Conservation (phyloP, 1,140 invertebrate genomes). For the Euura lappo region DNA sequence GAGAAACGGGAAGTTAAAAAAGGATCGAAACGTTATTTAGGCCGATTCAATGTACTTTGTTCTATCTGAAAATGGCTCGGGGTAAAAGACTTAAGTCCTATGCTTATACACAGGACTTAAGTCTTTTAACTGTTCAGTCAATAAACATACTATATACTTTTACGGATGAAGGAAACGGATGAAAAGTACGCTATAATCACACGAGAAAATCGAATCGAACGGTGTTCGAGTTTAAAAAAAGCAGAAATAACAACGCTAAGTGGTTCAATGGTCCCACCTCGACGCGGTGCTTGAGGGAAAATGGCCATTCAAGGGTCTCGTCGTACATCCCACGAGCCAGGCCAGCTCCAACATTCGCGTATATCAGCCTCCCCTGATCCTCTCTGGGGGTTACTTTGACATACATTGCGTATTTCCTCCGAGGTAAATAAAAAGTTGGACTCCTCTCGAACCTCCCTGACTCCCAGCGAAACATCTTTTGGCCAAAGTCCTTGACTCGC, state of each 20-base stretch:
- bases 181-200: no score
- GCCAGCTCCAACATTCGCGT: conserved; percentile 52
- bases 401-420: conserved; percentile 39
- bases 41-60: no score
- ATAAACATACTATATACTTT: no score
- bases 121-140: no score
- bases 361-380: conserved; percentile 56
- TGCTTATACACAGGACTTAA: no score
- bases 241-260: no score
- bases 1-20: no score
- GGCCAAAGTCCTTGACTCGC: conserved; percentile 45
- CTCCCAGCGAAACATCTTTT: conserved; percentile 55
- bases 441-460: conserved; percentile 50
- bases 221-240: no score
- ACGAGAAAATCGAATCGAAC: no score
- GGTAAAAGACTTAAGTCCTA: no score
- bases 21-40: no score
- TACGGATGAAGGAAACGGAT: background rate
- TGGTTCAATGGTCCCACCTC: conserved; percentile 28
- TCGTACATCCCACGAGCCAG: conserved; percentile 52
- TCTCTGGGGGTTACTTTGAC: conserved; percentile 45
- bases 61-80: no score
- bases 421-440: conserved; percentile 54
- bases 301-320: conserved; percentile 57
- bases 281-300: conserved; percentile 50